Evolutionary conservation across 2,888 invertebrate genomes (phyloP), one percentile per base, ranked within the genome.

Genomic region (Acholoe squamosa): DNA sequence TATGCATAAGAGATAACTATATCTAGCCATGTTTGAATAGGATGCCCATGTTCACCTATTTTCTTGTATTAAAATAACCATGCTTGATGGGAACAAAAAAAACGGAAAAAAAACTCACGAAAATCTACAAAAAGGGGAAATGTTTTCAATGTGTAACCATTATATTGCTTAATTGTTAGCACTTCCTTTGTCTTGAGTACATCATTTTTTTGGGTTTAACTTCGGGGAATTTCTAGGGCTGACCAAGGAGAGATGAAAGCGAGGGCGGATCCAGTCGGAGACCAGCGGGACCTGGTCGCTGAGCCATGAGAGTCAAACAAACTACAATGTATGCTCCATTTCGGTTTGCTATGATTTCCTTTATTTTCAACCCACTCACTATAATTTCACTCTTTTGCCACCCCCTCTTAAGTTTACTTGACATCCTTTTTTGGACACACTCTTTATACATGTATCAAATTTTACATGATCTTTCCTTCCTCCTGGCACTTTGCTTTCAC

Each of bases 221-320:
- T 54, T 86, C 31, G 16, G 86, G 86, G 86, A 54, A 86, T 19
- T 52, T 86, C 12, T 86, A 86, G 86, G 56, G 86, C 86, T 12
- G 86, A 86, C 28, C 54, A 54, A 54, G 16, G 52, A 28, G 54
- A 86, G 54, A 86, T 86, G 86, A 52, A 56, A 54, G n/a, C 86
- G 12, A 22, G 86, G 28, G 86, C 86, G 22, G 86, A 86, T n/a
- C 54, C 86, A 25, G n/a, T 25, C 28, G 52, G 28, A 54, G 86
- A 86, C 56, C 52, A 86, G 56, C 52, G 86, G 33, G 86, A 86
- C 56, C 31, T 86, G 86, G 86, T 86, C 86, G 86, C 86, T 19
- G 86, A 86, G 28, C 86, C 86, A 28, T 86, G 86, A 86, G 86
- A 52, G 80, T 43, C 80, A 80, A 33, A 71, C 71, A 80, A 33